These are phyloP conservation scores for Molorchus minor DNA, from an alignment of 2,888 invertebrate genomes.

Conservation along the genomic window DNA sequence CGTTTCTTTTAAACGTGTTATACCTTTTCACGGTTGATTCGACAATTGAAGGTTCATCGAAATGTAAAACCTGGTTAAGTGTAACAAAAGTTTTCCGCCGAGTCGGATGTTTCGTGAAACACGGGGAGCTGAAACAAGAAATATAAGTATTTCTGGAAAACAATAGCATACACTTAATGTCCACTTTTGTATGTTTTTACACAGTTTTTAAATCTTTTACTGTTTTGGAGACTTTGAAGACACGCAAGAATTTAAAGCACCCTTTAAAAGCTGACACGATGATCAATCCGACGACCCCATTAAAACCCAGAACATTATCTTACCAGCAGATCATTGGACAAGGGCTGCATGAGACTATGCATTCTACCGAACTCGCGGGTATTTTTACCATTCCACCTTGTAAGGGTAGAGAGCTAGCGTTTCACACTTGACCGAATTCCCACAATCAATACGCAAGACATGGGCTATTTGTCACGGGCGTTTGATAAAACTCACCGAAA, in stretches of 20 bases:
- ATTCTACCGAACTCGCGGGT: no score
- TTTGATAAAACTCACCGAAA: constrained; percentile 43
- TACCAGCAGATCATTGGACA: no score
- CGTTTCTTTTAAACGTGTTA: constrained; percentile 25
- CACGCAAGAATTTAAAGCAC: no score
- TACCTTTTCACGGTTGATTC: constrained; percentile 27
- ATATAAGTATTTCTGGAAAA: no score
- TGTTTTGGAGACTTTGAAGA: no score
- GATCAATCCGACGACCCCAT: no score
- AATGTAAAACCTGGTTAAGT: constrained; percentile 24
- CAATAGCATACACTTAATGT: no score
- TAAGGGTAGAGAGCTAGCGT: constrained; percentile 3
- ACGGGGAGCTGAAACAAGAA: not conserved
- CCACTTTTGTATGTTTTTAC: no score
- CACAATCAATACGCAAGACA: constrained; percentile 49
- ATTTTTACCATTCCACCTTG: not conserved
- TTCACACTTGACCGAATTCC: constrained; percentile 23
- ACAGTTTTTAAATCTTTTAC: no score
- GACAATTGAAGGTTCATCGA: constrained; percentile 25
- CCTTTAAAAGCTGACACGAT: no score
- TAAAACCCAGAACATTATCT: no score
- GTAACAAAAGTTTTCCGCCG: constrained; percentile 1
- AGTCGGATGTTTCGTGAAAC: not conserved
- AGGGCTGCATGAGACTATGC: no score
- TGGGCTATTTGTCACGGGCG: constrained; percentile 51